Conservation (phyloP, 2,888 invertebrate species). For the Drosophila niveifrons region DNA sequence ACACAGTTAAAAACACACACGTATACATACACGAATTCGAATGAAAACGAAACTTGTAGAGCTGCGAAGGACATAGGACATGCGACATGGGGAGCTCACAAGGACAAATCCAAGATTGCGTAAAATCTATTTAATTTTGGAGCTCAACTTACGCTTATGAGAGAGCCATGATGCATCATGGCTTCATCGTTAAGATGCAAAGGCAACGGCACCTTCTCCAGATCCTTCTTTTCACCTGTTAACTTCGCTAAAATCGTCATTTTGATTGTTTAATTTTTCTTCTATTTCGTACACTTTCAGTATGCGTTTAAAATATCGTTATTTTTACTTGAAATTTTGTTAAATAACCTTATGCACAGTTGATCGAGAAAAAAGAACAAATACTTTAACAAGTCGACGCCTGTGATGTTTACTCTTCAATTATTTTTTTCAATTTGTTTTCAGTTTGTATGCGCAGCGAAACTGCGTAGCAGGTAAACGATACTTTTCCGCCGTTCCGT, state of each 20-base stretch:
- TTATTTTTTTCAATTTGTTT: slow-evolving; percentile 63
- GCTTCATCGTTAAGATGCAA: slow-evolving; percentile 86
- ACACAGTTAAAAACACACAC: slow-evolving; percentile 6
- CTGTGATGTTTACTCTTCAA: slow-evolving; percentile 58
- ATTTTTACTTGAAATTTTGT: slow-evolving; percentile 42
- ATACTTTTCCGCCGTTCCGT: not conserved
- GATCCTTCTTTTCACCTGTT: slow-evolving; percentile 89
- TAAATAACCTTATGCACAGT: slow-evolving; percentile 29
- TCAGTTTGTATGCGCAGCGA: slow-evolving; percentile 52
- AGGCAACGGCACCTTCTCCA: slow-evolving; percentile 88
- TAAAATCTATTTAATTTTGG: slow-evolving; percentile 32
- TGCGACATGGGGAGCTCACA: slow-evolving; percentile 33
- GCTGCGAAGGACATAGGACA: slow-evolving; percentile 53
- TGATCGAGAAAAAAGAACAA: slow-evolving; percentile 21
- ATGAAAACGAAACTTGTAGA: slow-evolving; percentile 74
- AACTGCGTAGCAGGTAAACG: slow-evolving; percentile 42
- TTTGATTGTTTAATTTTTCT: slow-evolving; percentile 52
- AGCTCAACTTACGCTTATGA: slow-evolving; percentile 76
- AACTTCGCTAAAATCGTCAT: slow-evolving; percentile 94
- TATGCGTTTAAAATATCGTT: not conserved
- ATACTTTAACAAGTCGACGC: slow-evolving; percentile 24
- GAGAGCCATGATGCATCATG: slow-evolving; percentile 72
- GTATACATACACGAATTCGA: slow-evolving; percentile 34
- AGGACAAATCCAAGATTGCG: slow-evolving; percentile 68
- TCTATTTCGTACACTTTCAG: slow-evolving; percentile 9